Conservation (phyloP, 2,888 invertebrate species). For the Neocrepidodera transversa region DNA sequence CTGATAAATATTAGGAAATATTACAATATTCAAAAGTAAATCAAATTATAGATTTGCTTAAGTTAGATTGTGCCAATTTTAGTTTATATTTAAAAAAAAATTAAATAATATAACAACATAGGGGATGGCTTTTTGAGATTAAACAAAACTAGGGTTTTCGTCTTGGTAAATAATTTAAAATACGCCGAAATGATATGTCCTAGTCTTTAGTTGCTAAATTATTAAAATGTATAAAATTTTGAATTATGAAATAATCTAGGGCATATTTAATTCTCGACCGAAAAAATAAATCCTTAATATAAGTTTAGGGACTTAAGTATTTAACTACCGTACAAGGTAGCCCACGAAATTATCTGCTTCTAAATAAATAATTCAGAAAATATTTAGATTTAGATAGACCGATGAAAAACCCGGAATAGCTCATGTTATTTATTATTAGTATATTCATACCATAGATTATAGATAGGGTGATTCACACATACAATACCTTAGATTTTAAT, state of each 20-base stretch:
- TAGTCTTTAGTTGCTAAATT: too few species aligned
- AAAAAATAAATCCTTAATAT: not conserved
- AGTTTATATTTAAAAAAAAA: not conserved
- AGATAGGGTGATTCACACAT: slow-evolving; percentile 2
- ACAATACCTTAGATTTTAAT: not conserved
- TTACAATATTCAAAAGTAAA: not conserved
- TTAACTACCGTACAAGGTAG: not conserved
- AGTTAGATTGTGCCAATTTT: not conserved
- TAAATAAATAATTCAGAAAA: not conserved
- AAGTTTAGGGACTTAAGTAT: slow-evolving; percentile 2
- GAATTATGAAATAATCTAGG: too few species aligned
- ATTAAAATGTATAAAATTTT: not conserved
- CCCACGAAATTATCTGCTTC: not conserved
- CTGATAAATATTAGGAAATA: not conserved
- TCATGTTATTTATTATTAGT: slow-evolving; percentile 10
- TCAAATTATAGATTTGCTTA: too few species aligned
- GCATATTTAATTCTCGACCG: too few species aligned
- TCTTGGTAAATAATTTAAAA: too few species aligned
- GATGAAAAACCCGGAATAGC: not conserved
- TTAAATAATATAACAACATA: too few species aligned
- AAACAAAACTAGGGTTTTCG: too few species aligned
- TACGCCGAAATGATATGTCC: too few species aligned
- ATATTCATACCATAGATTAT: slow-evolving; percentile 3
- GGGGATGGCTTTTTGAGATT: too few species aligned
- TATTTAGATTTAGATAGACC: too few species aligned